Percentiles rank a stretch among this genome's conserved stretches.
Conservation (phyloP, 2,888 invertebrate species). For the Campoplex capitator region DNA sequence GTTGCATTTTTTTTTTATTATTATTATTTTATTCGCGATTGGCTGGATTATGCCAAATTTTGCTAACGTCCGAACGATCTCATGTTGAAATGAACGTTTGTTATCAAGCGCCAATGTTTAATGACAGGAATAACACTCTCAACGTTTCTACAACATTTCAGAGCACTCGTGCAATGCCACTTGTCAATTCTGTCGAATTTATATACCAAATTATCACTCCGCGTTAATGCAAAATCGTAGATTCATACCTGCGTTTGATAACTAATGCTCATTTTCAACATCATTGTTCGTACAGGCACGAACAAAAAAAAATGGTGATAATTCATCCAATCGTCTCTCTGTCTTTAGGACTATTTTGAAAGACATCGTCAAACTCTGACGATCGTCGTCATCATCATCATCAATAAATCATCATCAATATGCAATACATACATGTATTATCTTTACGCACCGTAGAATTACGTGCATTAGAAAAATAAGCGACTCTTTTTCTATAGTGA, state of each 20-base stretch:
- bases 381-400: slow-evolving; percentile 61
- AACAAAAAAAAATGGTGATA: neutral
- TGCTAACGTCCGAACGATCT: neutral
- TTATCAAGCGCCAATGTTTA: neutral
- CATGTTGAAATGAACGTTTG: neutral
- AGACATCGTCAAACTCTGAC: slow-evolving; percentile 29
- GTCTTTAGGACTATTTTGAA: neutral
- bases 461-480: slow-evolving; percentile 78
- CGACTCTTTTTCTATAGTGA: slow-evolving; percentile 73
- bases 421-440: slow-evolving; percentile 58
- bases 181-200: slow-evolving; percentile 5
- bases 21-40: slow-evolving; percentile 27
- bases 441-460: slow-evolving; percentile 66
- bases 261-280: neutral
- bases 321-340: slow-evolving; percentile 8
- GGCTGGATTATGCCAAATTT: neutral
- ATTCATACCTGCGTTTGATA: neutral
- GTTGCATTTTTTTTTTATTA: slow-evolving; percentile 49
- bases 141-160: neutral
- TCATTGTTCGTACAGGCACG: neutral
- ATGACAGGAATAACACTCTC: neutral
- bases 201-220: neutral
- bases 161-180: neutral
- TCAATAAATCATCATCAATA: slow-evolving; percentile 64
- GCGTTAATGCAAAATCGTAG: neutral